phyloP scores from a whole-genome alignment of 2,888 invertebrate genomes.

The Cataglyphis rosenhaueri region DNA sequence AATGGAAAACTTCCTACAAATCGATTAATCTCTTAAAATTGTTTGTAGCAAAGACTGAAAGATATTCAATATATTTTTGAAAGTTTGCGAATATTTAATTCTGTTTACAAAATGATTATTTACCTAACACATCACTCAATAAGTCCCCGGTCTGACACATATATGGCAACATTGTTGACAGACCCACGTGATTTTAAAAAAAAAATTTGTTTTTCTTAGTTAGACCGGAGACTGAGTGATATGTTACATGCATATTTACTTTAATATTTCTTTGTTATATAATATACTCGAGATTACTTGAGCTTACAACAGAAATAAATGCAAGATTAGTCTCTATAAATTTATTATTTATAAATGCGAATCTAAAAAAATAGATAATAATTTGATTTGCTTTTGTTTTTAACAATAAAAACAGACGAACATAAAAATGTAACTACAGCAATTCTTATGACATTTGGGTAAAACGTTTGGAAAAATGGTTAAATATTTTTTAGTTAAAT shows the following conservation, averaged over 20 bases:
- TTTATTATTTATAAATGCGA: background rate
- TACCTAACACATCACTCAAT: no score
- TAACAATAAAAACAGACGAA: background rate
- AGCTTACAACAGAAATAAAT: background rate
- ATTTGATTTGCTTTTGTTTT: background rate
- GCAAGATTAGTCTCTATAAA: background rate
- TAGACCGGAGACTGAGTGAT: no score
- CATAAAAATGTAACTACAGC: background rate
- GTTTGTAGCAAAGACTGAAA: conserved; percentile 61
- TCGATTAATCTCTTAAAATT: conserved; percentile 76
- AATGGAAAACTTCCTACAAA: conserved; percentile 64
- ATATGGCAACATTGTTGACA: no score
- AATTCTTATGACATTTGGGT: background rate
- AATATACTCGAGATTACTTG: background rate
- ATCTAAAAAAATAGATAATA: no score
- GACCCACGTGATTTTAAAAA: no score
- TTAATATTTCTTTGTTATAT: background rate
- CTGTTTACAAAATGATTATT: no score
- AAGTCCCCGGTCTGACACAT: no score
- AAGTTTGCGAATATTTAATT: conserved; percentile 60
- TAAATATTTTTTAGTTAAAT: background rate
- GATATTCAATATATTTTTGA: conserved; percentile 60
- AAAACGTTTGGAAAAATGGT: background rate
- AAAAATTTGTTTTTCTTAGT: no score
- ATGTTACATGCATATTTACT: background rate